Evolutionary conservation across 2,797 vertebrate genomes (phyloP).

Genomic region (Scolopax bukidnonensis): DNA sequence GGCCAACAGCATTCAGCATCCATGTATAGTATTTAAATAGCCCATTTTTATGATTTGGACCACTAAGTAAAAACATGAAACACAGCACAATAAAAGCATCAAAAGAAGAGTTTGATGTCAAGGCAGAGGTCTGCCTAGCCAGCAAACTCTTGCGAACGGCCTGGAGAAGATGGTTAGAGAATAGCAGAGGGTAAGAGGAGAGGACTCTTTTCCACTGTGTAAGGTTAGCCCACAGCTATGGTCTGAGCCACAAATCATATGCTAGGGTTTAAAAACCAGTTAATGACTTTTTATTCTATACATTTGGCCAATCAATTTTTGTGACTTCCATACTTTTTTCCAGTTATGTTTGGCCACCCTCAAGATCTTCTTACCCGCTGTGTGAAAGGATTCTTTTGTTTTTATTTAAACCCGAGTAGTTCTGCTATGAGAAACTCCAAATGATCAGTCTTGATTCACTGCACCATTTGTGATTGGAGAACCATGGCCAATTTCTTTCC

Average conservation of each 20-base stretch:
- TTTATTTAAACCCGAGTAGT: neutral
- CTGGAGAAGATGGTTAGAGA: neutral
- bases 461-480: neutral
- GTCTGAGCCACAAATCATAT: neutral
- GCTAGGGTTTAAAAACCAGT: neutral
- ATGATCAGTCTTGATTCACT: neutral
- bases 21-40: neutral
- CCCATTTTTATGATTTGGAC: neutral
- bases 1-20: neutral
- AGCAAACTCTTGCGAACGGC: neutral
- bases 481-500: rapidly evolving
- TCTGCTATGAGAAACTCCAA: neutral
- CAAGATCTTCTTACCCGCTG: neutral
- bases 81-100: neutral
- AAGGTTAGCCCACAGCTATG: neutral
- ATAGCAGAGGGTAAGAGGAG: neutral
- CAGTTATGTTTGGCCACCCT: neutral
- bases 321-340: neutral
- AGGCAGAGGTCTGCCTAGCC: neutral
- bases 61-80: neutral
- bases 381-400: neutral
- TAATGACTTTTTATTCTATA: neutral
- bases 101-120: neutral
- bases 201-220: neutral
- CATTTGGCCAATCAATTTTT: neutral